phyloP scores from a whole-genome alignment of 2,888 invertebrate genomes.

The Ectropis crepuscularia region DNA sequence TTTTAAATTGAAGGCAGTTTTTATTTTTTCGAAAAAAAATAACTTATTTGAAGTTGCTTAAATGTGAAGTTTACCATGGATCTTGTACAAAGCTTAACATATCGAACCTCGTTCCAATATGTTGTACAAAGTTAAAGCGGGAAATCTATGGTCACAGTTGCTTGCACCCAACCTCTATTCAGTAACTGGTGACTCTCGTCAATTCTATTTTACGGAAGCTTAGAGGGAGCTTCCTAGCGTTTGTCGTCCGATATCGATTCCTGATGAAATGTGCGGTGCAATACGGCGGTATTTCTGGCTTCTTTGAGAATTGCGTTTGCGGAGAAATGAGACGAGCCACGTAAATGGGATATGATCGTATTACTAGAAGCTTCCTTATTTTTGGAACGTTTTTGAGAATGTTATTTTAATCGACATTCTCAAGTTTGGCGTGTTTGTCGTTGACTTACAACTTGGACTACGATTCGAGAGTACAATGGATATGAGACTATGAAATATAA shows the following conservation, averaged over 20 bases:
- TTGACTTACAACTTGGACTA: too few species aligned
- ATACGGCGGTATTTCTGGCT: slow-evolving; percentile 41
- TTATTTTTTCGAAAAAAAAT: neutral
- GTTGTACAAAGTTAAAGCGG: too few species aligned
- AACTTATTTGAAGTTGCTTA: too few species aligned
- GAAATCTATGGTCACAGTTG: slow-evolving; percentile 16
- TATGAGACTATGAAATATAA: too few species aligned
- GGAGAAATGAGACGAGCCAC: neutral
- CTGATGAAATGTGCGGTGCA: slow-evolving; percentile 20
- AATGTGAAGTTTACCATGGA: too few species aligned
- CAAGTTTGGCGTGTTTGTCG: too few species aligned
- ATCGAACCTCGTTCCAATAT: too few species aligned
- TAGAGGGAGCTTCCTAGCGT: slow-evolving; percentile 21
- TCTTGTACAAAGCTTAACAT: too few species aligned
- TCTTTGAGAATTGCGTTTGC: slow-evolving; percentile 5
- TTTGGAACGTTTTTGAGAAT: too few species aligned
- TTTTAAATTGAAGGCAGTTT: neutral
- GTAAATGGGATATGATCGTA: neutral
- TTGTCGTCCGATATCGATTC: slow-evolving; percentile 29
- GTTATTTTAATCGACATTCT: too few species aligned
- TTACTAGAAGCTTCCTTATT: too few species aligned
- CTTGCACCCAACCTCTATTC: slow-evolving; percentile 22
- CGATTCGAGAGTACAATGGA: too few species aligned
- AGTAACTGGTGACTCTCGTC: slow-evolving; percentile 29
- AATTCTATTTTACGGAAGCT: slow-evolving; percentile 32